phyloP scores from a whole-genome alignment of 1,140 invertebrate species.

The Triops cancriformis region DNA sequence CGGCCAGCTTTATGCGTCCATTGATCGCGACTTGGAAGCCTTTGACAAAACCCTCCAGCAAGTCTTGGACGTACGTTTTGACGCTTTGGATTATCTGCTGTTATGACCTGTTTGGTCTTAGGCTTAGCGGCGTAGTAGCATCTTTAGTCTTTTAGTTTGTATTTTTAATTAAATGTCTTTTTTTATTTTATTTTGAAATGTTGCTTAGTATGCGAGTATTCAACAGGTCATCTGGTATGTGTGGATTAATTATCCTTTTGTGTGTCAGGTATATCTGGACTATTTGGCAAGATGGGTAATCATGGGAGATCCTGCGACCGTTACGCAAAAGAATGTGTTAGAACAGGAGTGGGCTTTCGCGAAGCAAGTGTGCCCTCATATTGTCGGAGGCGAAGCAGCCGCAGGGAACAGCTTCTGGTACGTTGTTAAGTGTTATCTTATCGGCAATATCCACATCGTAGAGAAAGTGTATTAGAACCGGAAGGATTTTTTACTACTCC shows the following conservation, averaged over 20 bases:
- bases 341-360: constrained; percentile 73
- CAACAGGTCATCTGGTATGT: too few species aligned
- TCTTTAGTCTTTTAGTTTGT: not conserved
- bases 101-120: too few species aligned
- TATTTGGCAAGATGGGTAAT: constrained; percentile 64
- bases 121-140: too few species aligned
- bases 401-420: constrained; percentile 59
- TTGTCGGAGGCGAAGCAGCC: constrained; percentile 55
- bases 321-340: constrained; percentile 62
- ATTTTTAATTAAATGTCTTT: constrained; percentile 22
- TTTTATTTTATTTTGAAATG: too few species aligned
- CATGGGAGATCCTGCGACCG: constrained; percentile 53
- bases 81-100: not conserved
- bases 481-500: too few species aligned
- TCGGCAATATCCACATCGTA: too few species aligned
- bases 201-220: too few species aligned
- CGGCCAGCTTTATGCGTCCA: constrained; percentile 40
- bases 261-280: constrained; percentile 56
- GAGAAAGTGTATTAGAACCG: too few species aligned
- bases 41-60: constrained; percentile 70
- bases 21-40: constrained; percentile 52
- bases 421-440: constrained; percentile 29
- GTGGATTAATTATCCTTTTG: constrained; percentile 27
- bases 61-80: constrained; percentile 50
- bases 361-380: constrained; percentile 56